Conservation (phyloP, 1,140 invertebrate genomes). For the Batillaria attramentaria region DNA sequence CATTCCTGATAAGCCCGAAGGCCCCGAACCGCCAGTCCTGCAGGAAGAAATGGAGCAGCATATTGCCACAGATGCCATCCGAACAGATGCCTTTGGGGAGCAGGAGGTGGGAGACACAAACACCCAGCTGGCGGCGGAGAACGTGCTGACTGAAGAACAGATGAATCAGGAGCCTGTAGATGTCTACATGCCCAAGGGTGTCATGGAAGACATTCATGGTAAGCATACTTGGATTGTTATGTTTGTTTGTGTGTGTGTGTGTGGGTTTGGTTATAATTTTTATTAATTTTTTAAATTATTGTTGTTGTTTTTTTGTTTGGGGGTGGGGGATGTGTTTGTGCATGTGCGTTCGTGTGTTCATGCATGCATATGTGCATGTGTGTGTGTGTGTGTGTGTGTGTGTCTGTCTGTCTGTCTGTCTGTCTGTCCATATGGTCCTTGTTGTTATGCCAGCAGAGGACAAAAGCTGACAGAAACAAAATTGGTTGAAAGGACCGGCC, state of each 20-base stretch:
- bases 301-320: neutral
- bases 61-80: neutral
- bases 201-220: conserved; percentile 2
- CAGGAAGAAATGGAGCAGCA: neutral
- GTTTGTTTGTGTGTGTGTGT: neutral
- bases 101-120: neutral
- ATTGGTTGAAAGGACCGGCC: neutral
- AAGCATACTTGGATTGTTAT: neutral
- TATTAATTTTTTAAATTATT: neutral
- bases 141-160: neutral
- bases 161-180: conserved; percentile 16
- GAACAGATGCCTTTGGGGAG: neutral
- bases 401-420: neutral
- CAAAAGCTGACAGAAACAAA: neutral
- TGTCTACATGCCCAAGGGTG: neutral
- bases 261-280: neutral
- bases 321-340: no score
- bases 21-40: neutral
- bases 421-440: no score
- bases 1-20: neutral
- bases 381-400: conserved; percentile 17
- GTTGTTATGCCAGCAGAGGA: no score
- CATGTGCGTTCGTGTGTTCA: neutral
- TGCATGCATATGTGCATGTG: neutral
- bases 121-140: neutral